A percentile compares a stretch with the other conserved stretches of the same genome.
Evolutionary conservation across 2,797 vertebrate genomes (phyloP).

Genomic region (Sebastes nivosus): DNA sequence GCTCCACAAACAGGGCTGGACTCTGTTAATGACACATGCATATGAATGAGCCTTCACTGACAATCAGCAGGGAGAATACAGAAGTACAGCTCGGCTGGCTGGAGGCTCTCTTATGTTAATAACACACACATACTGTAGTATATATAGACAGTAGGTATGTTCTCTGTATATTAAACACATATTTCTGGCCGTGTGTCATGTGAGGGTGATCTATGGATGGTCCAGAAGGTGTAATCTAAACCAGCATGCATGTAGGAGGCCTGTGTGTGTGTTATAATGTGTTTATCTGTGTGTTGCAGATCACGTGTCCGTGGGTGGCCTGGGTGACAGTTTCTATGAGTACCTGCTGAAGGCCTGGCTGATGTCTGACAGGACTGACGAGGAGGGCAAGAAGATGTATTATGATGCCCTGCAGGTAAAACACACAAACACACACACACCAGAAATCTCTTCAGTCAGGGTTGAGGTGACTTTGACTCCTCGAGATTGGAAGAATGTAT

Average conservation of each 20-base stretch:
- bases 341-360: slow-evolving; percentile 98
- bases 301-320: slow-evolving; percentile 95
- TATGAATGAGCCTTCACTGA: slow-evolving; percentile 70
- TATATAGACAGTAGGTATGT: background rate
- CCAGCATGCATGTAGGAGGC: background rate
- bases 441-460: background rate
- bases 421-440: slow-evolving; percentile 13
- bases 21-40: slow-evolving; percentile 69
- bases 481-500: background rate
- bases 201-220: slow-evolving; percentile 10
- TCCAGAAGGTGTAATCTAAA: background rate
- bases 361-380: slow-evolving; percentile 96
- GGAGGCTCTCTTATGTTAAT: background rate
- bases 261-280: background rate
- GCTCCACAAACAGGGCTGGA: slow-evolving; percentile 55
- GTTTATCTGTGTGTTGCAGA: slow-evolving; percentile 82
- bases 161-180: slow-evolving; percentile 1
- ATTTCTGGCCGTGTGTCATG: background rate
- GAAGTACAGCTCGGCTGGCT: slow-evolving; percentile 1
- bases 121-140: background rate
- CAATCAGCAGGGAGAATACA: slow-evolving; percentile 33
- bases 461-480: background rate
- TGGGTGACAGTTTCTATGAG: slow-evolving; percentile 99
- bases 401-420: slow-evolving; percentile 95
- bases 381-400: slow-evolving; percentile 96